Evolutionary conservation across 2,797 vertebrate species (phyloP), one percentile per base, ranked within the genome.

Genomic region (Botia kubotai): DNA sequence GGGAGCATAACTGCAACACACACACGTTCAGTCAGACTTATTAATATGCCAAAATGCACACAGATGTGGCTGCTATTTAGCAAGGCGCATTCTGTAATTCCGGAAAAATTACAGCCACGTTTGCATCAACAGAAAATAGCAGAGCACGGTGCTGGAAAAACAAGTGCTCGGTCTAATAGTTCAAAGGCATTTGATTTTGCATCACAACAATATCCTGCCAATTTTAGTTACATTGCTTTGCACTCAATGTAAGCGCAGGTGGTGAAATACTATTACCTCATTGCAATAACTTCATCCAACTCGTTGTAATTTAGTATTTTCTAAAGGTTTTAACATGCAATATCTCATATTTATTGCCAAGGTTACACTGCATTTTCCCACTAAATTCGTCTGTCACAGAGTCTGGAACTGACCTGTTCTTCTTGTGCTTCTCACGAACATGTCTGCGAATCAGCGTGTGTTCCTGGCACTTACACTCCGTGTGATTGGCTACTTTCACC

Each of bases 401-500:
- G n/a, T 60, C 7, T 29, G 48, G 33, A 16, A 91, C 92, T 90
- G 75, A 94, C 94, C 93, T 89, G 10, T 78, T 92, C 85, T 81
- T 89, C 67, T 89, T 82, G 55, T 89, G 89, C 48, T 85, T 87
- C 69, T 80, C 79, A 67, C 88, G 91, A 83, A 88, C 92, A 1
- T 95, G 94, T 2, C 91, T 95, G n/a, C 96, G 93, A 63, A 94
- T 94, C 0, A 95, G 94, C 60, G 92, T 88, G 0, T 94, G 94
- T 79, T 96, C 94, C 86, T 94, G 90, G 83, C 97, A 99, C 85
- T 93, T 95, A 85, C 97, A 99, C 85, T 93, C 94, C 0, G 97
- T 99, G 73, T 99, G 97, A 88, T 99, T 99, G 62, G 96, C 97
- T 81, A 99, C 94, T 90, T 95, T 96, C 84, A 99, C 91, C 46